Evolutionary conservation across 1,140 invertebrate genomes (phyloP).

Genomic region (Drosophila asahinai): DNA sequence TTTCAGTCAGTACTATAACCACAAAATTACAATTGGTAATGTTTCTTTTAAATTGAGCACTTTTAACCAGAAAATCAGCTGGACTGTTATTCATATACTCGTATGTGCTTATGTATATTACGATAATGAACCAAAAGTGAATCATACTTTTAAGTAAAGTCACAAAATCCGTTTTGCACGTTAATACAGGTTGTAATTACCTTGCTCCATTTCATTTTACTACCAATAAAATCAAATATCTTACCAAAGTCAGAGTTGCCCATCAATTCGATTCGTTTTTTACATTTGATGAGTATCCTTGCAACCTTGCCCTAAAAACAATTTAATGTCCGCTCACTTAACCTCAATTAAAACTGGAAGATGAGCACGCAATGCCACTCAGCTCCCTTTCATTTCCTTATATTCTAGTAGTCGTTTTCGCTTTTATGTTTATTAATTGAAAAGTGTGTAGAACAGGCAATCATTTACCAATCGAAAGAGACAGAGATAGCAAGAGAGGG

Average conservation of each 20-base stretch:
- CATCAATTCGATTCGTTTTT: slow-evolving; percentile 32
- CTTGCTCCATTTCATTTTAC: slow-evolving; percentile 24
- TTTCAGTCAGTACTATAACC: too few relatives aligned
- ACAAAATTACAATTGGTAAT: too few relatives aligned
- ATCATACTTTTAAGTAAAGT: too few relatives aligned
- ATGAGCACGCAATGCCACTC: slow-evolving; percentile 52
- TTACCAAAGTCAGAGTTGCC: slow-evolving; percentile 33
- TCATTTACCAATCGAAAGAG: slow-evolving; percentile 38
- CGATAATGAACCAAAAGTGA: too few relatives aligned
- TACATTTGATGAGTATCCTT: slow-evolving; percentile 29
- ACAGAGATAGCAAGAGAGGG: background rate
- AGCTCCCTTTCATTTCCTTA: background rate
- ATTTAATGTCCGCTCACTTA: slow-evolving; percentile 66
- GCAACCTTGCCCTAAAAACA: slow-evolving; percentile 69
- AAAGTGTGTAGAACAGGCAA: slow-evolving; percentile 45
- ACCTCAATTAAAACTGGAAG: slow-evolving; percentile 62
- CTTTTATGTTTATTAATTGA: slow-evolving; percentile 61
- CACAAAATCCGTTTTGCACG: background rate
- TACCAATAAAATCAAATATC: background rate
- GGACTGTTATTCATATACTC: too few relatives aligned
- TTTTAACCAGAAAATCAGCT: too few relatives aligned
- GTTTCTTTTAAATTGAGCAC: too few relatives aligned
- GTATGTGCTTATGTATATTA: too few relatives aligned
- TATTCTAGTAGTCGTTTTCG: slow-evolving; percentile 11
- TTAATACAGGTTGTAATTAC: background rate